Base-by-base conservation (phyloP, 2,888 invertebrate species). In the Imbricaverruca yamaguchii region DNA sequence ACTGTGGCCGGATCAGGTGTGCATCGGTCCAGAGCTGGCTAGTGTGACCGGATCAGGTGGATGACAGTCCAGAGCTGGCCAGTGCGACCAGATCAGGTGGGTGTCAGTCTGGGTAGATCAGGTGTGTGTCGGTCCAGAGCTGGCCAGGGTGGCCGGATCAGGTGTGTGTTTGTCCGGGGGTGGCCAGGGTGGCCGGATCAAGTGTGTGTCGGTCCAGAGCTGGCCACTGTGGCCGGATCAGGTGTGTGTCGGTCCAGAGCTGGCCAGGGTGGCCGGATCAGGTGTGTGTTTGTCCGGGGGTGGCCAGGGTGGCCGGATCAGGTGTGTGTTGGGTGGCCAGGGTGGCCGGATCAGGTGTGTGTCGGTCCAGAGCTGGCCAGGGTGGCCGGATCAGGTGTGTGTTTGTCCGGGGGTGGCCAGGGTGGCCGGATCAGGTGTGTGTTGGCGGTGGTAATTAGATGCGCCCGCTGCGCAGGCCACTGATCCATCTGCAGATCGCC, bases 401-500 rank as follows among this genome's bases (percentile, higher is more conserved):
- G 21, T 39, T 4, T 1, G 61, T 61, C 61, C 13, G 18, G 8
- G 8, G 61, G 18, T 21, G 61, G 63, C 63, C 63, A 63, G 63
- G 21, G 63, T 63, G 63, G 63, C 15, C 1, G 59, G 59, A 59
- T 59, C 59, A 59, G 59, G 59, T 59, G 59, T 59, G 11, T 13
- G 59, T 59, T 39, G 74, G 10, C 3, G 21, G 74, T 11, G 10
- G 74, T 74, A 74, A 74, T 74, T 55, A 74, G 74, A 53, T 55
- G 53, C 3, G 65, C 65, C 65, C 65, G 65, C 65, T 23, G 65
- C 8, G 74, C 15, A 39, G 55, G 13, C 53, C 18, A 55, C 74
- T 18, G 74, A 74, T 74, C 74, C 74, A 74, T 74, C 74, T 74
- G 59, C 59, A 59, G 59, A 59, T 59, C 59, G 39, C 69, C 8